Base-by-base conservation (phyloP, 2,888 invertebrate genomes). In the Zhuqinia jingwanae region DNA sequence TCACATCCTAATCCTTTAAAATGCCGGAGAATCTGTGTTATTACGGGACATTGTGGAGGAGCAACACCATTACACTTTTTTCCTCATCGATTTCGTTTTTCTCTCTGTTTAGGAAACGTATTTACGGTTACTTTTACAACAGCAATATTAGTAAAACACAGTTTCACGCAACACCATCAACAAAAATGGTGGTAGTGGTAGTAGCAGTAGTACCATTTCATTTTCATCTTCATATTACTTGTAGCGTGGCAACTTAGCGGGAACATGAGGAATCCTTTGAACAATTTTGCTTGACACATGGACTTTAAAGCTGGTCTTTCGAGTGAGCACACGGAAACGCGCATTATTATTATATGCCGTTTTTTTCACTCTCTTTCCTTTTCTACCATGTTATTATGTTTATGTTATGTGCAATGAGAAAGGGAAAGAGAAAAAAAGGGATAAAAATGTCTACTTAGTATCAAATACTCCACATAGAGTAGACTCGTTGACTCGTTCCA, bases 241-340 rank as follows among this genome's bases (percentile, higher is more conserved):
- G n/a, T 56, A 20, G 20, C 20, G 11, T 56, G 56, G 20, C 56
- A 56, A 56, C 56, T 56, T 3, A 5, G 25, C 15, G 27, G 58
- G 25, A 27, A 27, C 58, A 25, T 25, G 27, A 60, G 27, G 2
- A 60, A 60, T 60, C 25, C n/a, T 27, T 11, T 60, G 58, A 13
- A 60, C 8, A 1, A 25, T 60, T 2, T 25, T 11, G 8, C 27
- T 60, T 60, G 58, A 27, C 58, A 60, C 27, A 60, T 60, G 58
- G 27, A 60, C 58, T 60, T 60, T 60, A 60, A 60, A 60, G 25
- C 58, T 60, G 22, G 11, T 60, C 20, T 56, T 2, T 60, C 25
- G 2, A 2, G 20, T 20, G 20, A 20, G 53, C 53, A 53, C 53
- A 53, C 17, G 13, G 27, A 60, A 25, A 60, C 2, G 58, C 10